phyloP scores from a whole-genome alignment of 2,888 invertebrate species.

The Eupithecia subumbrata region DNA sequence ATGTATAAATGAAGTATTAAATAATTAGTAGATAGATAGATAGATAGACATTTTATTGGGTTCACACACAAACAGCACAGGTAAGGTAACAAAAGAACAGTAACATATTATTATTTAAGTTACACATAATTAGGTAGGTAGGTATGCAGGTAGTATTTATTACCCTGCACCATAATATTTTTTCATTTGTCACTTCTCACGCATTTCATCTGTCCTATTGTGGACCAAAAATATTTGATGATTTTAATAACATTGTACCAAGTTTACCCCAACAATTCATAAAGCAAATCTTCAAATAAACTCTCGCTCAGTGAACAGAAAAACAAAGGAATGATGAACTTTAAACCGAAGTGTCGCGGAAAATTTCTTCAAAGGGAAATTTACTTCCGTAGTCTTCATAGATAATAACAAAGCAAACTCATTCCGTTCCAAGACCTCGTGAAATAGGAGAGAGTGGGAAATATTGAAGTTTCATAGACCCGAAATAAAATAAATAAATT shows the following conservation, averaged over 20 bases:
- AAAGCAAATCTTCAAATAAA: slow-evolving; percentile 36
- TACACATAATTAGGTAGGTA: too few species aligned
- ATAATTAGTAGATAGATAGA: too few species aligned
- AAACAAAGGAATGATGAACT: slow-evolving; percentile 45
- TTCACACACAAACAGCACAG: too few species aligned
- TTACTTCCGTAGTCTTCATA: slow-evolving; percentile 45
- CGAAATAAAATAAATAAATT: slow-evolving; percentile 6
- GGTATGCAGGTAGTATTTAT: too few species aligned
- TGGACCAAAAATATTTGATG: neutral
- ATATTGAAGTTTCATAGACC: slow-evolving; percentile 18
- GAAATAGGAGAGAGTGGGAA: slow-evolving; percentile 20
- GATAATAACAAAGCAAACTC: slow-evolving; percentile 45
- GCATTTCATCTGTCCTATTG: neutral
- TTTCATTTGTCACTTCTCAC: neutral
- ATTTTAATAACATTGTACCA: neutral
- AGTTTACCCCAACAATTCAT: slow-evolving; percentile 7
- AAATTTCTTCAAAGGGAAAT: slow-evolving; percentile 47
- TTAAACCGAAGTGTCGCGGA: slow-evolving; percentile 47
- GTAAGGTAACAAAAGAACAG: too few species aligned
- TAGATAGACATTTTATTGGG: too few species aligned
- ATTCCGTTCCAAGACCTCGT: slow-evolving; percentile 32
- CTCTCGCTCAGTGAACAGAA: slow-evolving; percentile 43
- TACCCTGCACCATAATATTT: too few species aligned
- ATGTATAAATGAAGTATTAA: too few species aligned
- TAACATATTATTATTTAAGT: too few species aligned